Evolutionary conservation across 2,113 vertebrate genomes (phyloP).

Genomic region (Leptobrachium leishanense): DNA sequence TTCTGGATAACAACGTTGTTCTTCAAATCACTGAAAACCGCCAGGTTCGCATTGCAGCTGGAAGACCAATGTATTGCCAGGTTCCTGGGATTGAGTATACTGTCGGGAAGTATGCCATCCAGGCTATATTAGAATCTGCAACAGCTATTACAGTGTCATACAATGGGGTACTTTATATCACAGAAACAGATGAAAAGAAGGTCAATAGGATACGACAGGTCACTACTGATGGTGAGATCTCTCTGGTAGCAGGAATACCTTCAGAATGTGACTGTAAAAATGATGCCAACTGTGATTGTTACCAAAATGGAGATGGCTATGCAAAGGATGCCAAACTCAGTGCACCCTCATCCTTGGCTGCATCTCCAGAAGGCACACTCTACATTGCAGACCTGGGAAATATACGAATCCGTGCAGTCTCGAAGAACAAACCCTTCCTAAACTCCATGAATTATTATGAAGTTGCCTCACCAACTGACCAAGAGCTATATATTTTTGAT

Average conservation of each 20-base stretch:
- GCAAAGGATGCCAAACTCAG: conserved; percentile 95
- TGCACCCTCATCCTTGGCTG: conserved; percentile 88
- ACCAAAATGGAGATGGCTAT: conserved; percentile 91
- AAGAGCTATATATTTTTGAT: conserved; percentile 97
- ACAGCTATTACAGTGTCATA: conserved; percentile 89
- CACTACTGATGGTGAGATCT: conserved; percentile 93
- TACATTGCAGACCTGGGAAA: conserved; percentile 96
- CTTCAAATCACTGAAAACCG: conserved; percentile 92
- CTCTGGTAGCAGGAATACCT: conserved; percentile 84
- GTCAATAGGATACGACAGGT: conserved; percentile 91
- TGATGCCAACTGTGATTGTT: conserved; percentile 96
- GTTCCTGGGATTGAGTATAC: conserved; percentile 80
- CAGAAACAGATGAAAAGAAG: conserved; percentile 93
- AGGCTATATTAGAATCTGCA: conserved; percentile 88
- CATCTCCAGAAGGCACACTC: conserved; percentile 88
- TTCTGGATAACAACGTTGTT: conserved; percentile 94
- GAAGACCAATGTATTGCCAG: conserved; percentile 90
- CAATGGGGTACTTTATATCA: conserved; percentile 87
- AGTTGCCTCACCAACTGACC: conserved; percentile 88
- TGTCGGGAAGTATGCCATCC: conserved; percentile 78
- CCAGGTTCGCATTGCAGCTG: conserved; percentile 89
- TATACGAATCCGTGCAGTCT: conserved; percentile 89
- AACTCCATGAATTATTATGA: conserved; percentile 83
- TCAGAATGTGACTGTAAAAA: conserved; percentile 97
- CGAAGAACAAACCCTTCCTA: conserved; percentile 78